These are phyloP conservation scores for Didymodactylos carnosus DNA, from an alignment of 2,888 invertebrate genomes.

Conservation along the genomic window DNA sequence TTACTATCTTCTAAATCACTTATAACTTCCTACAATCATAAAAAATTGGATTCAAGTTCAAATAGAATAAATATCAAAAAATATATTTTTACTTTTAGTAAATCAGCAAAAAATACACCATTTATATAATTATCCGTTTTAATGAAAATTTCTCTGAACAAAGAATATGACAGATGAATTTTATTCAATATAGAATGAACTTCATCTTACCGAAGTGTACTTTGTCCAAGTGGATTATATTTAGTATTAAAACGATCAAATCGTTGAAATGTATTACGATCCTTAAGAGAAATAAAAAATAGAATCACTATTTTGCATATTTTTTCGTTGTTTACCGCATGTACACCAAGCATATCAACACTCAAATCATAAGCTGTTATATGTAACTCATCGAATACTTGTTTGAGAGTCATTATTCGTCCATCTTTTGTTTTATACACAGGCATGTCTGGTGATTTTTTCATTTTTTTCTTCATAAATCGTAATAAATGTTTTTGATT, in stretches of 20 bases:
- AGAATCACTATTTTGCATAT: no score
- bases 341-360: conserved; percentile 95
- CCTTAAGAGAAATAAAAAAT: no score
- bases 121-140: conserved; percentile 91
- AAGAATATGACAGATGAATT: no score
- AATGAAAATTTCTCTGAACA: conserved; percentile 70
- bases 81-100: conserved; percentile 6
- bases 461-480: conserved; percentile 91
- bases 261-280: conserved; percentile 85
- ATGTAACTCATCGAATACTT: conserved; percentile 90
- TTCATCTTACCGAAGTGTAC: conserved; percentile 43
- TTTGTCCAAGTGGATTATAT: conserved; percentile 96
- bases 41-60: background rate
- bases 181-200: no score
- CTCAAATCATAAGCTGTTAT: conserved; percentile 89
- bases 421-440: conserved; percentile 39
- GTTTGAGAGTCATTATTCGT: conserved; percentile 60
- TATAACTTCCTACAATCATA: conserved; percentile 55
- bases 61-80: background rate
- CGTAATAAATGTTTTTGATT: conserved; percentile 93
- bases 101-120: conserved; percentile 83
- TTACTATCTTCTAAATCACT: conserved; percentile 90
- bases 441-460: conserved; percentile 65
- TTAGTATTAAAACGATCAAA: conserved; percentile 99
- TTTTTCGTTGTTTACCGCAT: conserved; percentile 51